Evolutionary conservation across 2,113 vertebrate species (phyloP).

Genomic region (Calyptomena viridis): DNA sequence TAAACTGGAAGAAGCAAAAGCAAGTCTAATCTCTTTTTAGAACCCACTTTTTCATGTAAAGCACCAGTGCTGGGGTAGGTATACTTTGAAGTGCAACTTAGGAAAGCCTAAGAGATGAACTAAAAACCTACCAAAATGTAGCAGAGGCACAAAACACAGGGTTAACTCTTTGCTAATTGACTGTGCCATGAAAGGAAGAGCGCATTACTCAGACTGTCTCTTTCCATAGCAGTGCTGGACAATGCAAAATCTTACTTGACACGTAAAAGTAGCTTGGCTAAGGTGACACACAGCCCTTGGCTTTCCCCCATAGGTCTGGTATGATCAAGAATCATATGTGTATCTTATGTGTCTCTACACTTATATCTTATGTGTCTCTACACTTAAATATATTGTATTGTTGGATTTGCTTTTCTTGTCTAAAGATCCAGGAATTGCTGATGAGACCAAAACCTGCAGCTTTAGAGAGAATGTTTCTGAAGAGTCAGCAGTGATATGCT

Average conservation of each 20-base stretch:
- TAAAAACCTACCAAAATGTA: background rate
- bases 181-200: background rate
- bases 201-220: background rate
- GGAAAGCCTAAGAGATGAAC: background rate
- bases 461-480: constrained; percentile 52
- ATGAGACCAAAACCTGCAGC: constrained; percentile 53
- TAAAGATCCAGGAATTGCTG: constrained; percentile 41
- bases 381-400: background rate
- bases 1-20: background rate
- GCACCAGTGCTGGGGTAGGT: background rate
- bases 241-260: background rate
- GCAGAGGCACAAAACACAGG: background rate
- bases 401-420: background rate
- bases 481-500: constrained; percentile 3
- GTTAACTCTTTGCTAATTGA: background rate
- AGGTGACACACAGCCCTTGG: background rate
- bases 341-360: background rate
- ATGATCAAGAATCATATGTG: background rate
- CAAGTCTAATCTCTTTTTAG: background rate
- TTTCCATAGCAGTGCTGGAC: background rate
- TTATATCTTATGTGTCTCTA: background rate
- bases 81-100: background rate
- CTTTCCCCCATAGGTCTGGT: background rate
- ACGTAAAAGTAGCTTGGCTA: background rate
- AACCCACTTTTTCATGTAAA: background rate